Evolutionary conservation across 2,797 vertebrate genomes (phyloP).

Genomic region (Lepilemur ruficaudatus): DNA sequence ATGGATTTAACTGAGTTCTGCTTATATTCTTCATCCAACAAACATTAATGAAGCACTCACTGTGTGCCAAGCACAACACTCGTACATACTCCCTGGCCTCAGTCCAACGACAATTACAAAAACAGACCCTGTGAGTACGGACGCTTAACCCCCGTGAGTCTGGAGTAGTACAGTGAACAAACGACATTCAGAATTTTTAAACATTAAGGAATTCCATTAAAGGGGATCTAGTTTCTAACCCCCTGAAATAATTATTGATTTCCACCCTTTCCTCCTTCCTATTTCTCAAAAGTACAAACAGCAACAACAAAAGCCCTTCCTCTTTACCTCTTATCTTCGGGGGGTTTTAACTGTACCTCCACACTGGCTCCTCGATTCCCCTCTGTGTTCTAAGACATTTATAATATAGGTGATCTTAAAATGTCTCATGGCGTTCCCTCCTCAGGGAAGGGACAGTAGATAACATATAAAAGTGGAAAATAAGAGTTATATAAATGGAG

Average conservation of each 20-base stretch:
- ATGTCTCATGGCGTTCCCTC: not conserved
- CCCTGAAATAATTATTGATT: not conserved
- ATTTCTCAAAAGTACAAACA: conserved; percentile 7
- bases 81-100: too few species aligned
- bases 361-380: not conserved
- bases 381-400: not conserved
- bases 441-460: not conserved
- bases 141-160: not conserved
- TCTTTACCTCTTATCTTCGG: too few species aligned
- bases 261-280: not conserved
- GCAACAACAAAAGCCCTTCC: not conserved
- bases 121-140: too few species aligned
- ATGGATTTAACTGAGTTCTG: not conserved
- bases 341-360: not conserved
- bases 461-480: not conserved
- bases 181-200: not conserved
- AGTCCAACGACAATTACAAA: not conserved
- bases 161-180: not conserved
- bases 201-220: not conserved
- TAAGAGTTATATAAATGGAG: not conserved
- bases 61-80: not conserved
- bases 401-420: not conserved
- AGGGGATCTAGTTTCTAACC: not conserved
- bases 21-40: not conserved
- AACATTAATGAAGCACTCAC: not conserved